Base-by-base conservation (phyloP, 2,888 invertebrate species). In the Acholoe squamosa region DNA sequence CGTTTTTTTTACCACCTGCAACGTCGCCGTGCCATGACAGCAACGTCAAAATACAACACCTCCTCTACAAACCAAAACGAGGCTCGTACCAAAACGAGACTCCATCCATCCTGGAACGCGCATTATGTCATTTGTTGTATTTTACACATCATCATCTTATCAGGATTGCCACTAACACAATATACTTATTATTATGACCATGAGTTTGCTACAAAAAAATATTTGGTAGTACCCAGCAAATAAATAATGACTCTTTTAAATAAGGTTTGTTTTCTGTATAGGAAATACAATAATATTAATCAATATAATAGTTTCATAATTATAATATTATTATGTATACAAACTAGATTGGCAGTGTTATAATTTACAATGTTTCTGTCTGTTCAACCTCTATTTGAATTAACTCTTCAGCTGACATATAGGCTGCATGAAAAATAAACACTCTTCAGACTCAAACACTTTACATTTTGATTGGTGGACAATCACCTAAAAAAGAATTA, bases 271-370 rank as follows among this genome's bases (percentile, higher is more conserved):
- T 43, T 43, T 43, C 43, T 86, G 52, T 86, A 86, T 86, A 86
- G 52, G 56, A 86, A 54, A 86, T 86, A 86, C 86, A 86, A 86
- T 86, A 86, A 86, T 86, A 86, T 54, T 86, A 56, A 86, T 86
- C 52, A 86, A 54, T 54, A 86, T 86, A 86, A 86, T 86, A 86
- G 28, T 86, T 54, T 86, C 25, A 86, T 80, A 80, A 80, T 80
- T 33, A 34, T 80, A 33, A 31, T 16, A 33, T 33, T 80, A 33
- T 22, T 80, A 31, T 80, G 31, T 80, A 34, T 80, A 80, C 80
- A 80, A 80, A 80, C 80, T 80, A 80, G 80, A 34, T 80, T 80
- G 76, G 80, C 80, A 43, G 80, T 80, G 80, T 43, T 80, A 76
- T 76, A 3, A 76, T 28, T 61, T 76, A 80, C 43, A 43, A 25